Conservation (phyloP, 2,888 invertebrate genomes). For the Dasypolia templi region DNA sequence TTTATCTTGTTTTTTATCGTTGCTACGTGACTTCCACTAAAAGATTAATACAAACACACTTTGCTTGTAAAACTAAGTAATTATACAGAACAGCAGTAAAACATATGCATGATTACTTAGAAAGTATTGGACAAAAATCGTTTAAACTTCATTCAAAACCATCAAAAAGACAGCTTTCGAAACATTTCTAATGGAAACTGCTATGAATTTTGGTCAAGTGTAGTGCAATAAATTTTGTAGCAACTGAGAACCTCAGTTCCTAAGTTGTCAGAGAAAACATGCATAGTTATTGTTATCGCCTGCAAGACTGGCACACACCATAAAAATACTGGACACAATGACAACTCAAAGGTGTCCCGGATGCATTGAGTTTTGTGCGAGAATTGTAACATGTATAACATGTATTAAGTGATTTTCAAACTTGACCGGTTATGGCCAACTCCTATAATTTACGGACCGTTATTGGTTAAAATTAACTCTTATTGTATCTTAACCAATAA, state of each 20-base stretch:
- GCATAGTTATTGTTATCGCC: not conserved
- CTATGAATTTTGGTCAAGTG: slow-evolving; percentile 15
- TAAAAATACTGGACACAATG: not conserved
- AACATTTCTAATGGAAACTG: slow-evolving; percentile 18
- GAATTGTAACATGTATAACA: too few species aligned
- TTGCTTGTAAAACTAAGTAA: not conserved
- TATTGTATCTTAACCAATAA: too few species aligned
- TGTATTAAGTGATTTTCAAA: not conserved
- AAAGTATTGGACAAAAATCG: slow-evolving; percentile 30
- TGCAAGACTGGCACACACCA: not conserved
- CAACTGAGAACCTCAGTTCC: not conserved
- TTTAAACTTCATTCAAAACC: slow-evolving; percentile 31
- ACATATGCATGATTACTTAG: slow-evolving; percentile 10
- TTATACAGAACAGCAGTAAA: slow-evolving; percentile 20
- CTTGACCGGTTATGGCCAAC: too few species aligned
- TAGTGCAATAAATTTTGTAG: slow-evolving; percentile 16
- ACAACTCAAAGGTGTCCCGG: not conserved
- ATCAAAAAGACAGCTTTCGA: slow-evolving; percentile 36
- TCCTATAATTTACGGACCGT: too few species aligned
- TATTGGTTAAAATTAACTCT: too few species aligned
- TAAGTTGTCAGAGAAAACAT: not conserved
- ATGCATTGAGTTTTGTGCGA: not conserved
- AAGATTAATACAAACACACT: slow-evolving; percentile 6
- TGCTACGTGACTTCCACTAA: slow-evolving; percentile 8
- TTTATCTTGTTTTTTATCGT: slow-evolving; percentile 4